Evolutionary conservation across 1,140 invertebrate genomes (phyloP).

Genomic region (Planococcus citri): DNA sequence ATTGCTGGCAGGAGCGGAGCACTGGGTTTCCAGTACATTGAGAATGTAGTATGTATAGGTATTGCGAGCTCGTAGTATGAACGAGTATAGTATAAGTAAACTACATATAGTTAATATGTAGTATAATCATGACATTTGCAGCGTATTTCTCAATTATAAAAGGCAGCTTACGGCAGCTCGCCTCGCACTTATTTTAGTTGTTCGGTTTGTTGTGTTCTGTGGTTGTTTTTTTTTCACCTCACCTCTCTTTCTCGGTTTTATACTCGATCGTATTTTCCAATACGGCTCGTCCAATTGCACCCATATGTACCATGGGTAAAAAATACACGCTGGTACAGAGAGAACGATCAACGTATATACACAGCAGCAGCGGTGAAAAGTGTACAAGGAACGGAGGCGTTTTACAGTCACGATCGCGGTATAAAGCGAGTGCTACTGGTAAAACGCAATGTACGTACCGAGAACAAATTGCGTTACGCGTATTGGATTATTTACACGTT

Average conservation of each 20-base stretch:
- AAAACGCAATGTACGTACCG: not conserved
- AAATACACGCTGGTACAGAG: too few species aligned
- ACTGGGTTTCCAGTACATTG: too few species aligned
- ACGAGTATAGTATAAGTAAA: too few species aligned
- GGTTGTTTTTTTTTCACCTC: not conserved
- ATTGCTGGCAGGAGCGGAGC: too few species aligned
- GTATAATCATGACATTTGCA: slow-evolving; percentile 18
- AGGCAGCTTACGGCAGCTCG: slow-evolving; percentile 5
- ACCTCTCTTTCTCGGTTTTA: not conserved
- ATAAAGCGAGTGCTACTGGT: slow-evolving; percentile 4
- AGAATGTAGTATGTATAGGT: too few species aligned
- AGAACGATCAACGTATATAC: too few species aligned
- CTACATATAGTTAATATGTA: too few species aligned
- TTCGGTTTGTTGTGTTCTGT: too few species aligned
- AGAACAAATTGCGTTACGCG: not conserved
- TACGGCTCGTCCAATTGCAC: too few species aligned
- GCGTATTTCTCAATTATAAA: slow-evolving; percentile 17
- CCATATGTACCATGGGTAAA: too few species aligned
- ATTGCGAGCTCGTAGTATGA: too few species aligned
- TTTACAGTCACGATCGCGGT: not conserved
- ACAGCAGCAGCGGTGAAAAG: not conserved
- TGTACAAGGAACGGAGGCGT: slow-evolving; percentile 4
- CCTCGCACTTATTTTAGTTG: too few species aligned
- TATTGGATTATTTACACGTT: not conserved
- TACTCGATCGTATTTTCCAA: not conserved